Percentiles rank a stretch among this genome's conserved stretches.
These are phyloP conservation scores for Nibea albiflora DNA, from an alignment of 2,113 vertebrate species.

Conservation along the genomic window DNA sequence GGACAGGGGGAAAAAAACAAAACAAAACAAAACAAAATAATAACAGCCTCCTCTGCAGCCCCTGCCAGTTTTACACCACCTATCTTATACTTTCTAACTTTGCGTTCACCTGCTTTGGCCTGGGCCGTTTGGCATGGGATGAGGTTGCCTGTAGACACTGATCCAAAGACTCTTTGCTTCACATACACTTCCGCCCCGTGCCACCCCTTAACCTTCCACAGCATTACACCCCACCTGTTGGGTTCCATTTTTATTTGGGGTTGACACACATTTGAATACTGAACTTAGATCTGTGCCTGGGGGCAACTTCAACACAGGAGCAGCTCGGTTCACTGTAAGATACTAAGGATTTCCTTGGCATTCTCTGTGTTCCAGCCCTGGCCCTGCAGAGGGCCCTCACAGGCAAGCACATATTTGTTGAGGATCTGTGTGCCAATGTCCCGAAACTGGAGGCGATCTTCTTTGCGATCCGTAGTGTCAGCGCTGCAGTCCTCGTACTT, in stretches of 20 bases:
- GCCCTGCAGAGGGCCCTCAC: conserved; percentile 92
- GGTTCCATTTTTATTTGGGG: conserved; percentile 69
- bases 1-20: conserved; percentile 57
- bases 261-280: conserved; percentile 71
- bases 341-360: conserved; percentile 91
- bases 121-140: conserved; percentile 62
- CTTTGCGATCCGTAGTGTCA: conserved; percentile 79
- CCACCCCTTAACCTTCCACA: conserved; percentile 53
- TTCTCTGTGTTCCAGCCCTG: conserved; percentile 94
- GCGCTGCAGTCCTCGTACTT: conserved; percentile 86
- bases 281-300: conserved; percentile 73
- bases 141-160: conserved; percentile 69
- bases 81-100: conserved; percentile 45
- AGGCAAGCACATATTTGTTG: conserved; percentile 90
- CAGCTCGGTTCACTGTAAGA: conserved; percentile 83
- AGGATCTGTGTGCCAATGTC: conserved; percentile 92
- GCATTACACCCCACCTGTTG: conserved; percentile 57
- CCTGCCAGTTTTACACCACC: conserved; percentile 63
- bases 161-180: conserved; percentile 57
- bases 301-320: conserved; percentile 66
- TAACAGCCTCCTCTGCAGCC: conserved; percentile 46
- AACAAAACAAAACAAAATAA: conserved; percentile 3
- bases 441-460: conserved; percentile 87
- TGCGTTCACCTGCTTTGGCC: conserved; percentile 63
- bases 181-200: conserved; percentile 39